Evolutionary conservation across 2,888 invertebrate genomes (phyloP).

Genomic region (Drosophila infuscata): DNA sequence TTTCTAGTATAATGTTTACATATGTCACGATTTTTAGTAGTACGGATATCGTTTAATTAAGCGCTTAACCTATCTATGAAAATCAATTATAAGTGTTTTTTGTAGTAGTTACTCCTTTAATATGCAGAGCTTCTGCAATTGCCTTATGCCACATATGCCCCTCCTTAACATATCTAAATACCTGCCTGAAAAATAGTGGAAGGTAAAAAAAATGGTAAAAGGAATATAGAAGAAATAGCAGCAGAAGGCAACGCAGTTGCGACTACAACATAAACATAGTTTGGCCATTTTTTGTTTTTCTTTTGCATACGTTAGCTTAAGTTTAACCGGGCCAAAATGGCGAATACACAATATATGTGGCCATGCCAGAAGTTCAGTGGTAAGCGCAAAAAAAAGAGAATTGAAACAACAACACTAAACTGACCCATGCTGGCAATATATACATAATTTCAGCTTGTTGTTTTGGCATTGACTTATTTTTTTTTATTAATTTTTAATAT

Average conservation of each 20-base stretch:
- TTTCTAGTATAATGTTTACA: no score
- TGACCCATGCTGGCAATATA: background rate
- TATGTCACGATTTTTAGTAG: no score
- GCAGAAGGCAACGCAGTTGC: constrained; percentile 15
- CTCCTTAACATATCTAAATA: no score
- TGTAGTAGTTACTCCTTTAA: background rate
- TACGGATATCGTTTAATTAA: no score
- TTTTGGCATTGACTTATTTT: background rate
- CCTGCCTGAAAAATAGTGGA: no score
- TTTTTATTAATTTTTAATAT: background rate
- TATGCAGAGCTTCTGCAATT: background rate
- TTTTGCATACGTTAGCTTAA: constrained; percentile 12
- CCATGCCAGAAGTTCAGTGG: background rate
- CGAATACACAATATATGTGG: constrained; percentile 2
- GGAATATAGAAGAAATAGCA: background rate
- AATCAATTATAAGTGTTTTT: background rate
- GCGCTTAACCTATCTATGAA: no score
- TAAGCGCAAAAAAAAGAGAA: background rate
- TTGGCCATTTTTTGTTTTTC: background rate
- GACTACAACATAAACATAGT: constrained; percentile 7
- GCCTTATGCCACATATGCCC: background rate
- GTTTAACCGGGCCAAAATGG: background rate
- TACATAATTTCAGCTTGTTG: background rate
- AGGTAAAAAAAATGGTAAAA: background rate
- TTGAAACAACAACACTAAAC: background rate